Conservation (phyloP, 2,113 vertebrate genomes). For the Terrapene triunguis region DNA sequence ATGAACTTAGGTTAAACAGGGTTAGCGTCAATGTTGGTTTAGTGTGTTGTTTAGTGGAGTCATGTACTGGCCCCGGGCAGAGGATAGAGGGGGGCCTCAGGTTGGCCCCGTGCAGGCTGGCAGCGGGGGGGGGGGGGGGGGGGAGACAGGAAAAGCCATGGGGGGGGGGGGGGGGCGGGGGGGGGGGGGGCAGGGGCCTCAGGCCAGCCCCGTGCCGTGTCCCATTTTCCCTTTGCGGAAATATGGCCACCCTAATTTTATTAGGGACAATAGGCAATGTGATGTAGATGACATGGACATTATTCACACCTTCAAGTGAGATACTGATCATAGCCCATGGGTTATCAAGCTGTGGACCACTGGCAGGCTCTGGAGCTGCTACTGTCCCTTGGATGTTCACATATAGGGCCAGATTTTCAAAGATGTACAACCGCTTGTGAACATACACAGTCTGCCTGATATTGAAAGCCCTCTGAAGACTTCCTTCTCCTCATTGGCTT, state of each 20-base stretch:
- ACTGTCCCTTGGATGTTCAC: too few relatives aligned
- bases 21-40: background rate
- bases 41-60: background rate
- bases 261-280: background rate
- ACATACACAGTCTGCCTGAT: background rate
- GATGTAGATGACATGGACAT: background rate
- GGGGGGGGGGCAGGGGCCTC: too few relatives aligned
- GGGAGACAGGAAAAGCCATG: too few relatives aligned
- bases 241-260: too few relatives aligned
- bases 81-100: too few relatives aligned
- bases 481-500: background rate
- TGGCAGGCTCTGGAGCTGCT: background rate
- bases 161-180: accelerated
- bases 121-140: too few relatives aligned
- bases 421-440: background rate
- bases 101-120: too few relatives aligned
- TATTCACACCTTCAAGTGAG: background rate
- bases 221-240: too few relatives aligned
- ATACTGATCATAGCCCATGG: accelerated
- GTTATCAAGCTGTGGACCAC: accelerated
- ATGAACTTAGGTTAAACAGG: background rate
- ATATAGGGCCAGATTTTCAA: accelerated
- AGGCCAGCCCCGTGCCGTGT: too few relatives aligned
- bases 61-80: too few relatives aligned
- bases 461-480: background rate